Conservation (phyloP, 2,797 vertebrate species). For the Sylvilagus floridanus region DNA sequence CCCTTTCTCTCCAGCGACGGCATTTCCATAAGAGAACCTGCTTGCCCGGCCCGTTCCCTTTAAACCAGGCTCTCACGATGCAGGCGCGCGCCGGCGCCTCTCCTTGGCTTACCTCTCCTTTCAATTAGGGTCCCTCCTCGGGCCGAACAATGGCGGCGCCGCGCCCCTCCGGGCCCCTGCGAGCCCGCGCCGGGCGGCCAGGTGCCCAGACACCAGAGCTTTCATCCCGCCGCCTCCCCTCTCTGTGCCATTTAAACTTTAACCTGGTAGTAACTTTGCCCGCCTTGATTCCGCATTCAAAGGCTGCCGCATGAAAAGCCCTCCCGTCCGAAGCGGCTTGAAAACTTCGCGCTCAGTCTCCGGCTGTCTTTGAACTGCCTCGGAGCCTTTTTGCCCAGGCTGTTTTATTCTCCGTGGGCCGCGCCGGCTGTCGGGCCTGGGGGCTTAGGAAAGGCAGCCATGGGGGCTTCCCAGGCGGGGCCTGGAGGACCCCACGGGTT, state of each 20-base stretch:
- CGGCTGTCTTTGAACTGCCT: slow-evolving; percentile 90
- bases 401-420: slow-evolving; percentile 88
- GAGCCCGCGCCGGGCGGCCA: slow-evolving; percentile 87
- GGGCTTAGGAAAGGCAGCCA: slow-evolving; percentile 85
- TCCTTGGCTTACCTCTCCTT: slow-evolving; percentile 90
- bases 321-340: slow-evolving; percentile 89
- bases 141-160: slow-evolving; percentile 89
- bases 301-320: slow-evolving; percentile 90
- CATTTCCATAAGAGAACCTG: slow-evolving; percentile 90
- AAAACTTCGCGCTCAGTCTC: slow-evolving; percentile 89
- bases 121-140: slow-evolving; percentile 90
- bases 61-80: slow-evolving; percentile 90
- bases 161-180: slow-evolving; percentile 87
- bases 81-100: slow-evolving; percentile 87
- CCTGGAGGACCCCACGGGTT: not conserved
- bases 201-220: slow-evolving; percentile 88
- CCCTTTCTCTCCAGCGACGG: slow-evolving; percentile 85
- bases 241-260: slow-evolving; percentile 92
- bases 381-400: slow-evolving; percentile 87
- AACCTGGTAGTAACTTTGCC: slow-evolving; percentile 92
- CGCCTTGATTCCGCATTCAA: slow-evolving; percentile 90
- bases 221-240: slow-evolving; percentile 89
- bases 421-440: slow-evolving; percentile 84
- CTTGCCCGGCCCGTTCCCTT: slow-evolving; percentile 89
- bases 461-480: slow-evolving; percentile 79